Evolutionary conservation across 2,113 vertebrate species (phyloP).

Genomic region (pig (Sus scrofa)): DNA sequence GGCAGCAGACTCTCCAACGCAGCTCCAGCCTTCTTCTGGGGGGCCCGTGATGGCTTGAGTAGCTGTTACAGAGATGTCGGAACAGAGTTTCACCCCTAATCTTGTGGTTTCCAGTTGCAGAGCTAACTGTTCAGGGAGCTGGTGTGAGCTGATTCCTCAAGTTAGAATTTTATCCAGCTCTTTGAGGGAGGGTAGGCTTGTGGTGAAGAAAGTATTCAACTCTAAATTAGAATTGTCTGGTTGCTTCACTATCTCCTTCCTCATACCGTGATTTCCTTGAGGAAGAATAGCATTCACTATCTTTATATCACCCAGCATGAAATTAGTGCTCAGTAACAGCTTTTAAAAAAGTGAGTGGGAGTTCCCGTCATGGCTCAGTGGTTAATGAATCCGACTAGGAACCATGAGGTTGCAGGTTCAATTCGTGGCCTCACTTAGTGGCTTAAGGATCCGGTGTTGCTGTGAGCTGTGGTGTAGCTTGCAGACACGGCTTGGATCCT

Average conservation of each 20-base stretch:
- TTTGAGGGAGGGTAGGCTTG: background rate
- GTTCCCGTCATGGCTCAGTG: too few species aligned
- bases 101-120: conserved; percentile 49
- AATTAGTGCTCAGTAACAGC: background rate
- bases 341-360: background rate
- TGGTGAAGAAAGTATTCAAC: background rate
- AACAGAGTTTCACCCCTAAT: background rate
- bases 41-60: background rate
- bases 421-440: too few species aligned
- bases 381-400: too few species aligned
- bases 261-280: background rate
- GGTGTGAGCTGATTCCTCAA: conserved; percentile 32
- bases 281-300: background rate
- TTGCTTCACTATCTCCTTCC: background rate
- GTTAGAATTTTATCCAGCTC: background rate
- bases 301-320: background rate
- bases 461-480: too few species aligned
- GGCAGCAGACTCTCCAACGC: background rate
- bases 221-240: background rate
- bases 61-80: background rate
- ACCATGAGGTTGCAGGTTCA: too few species aligned
- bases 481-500: too few species aligned
- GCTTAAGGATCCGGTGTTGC: too few species aligned
- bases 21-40: background rate
- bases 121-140: conserved; percentile 24